Evolutionary conservation across 2,113 vertebrate genomes (phyloP).

Genomic region (Elachura formosa): DNA sequence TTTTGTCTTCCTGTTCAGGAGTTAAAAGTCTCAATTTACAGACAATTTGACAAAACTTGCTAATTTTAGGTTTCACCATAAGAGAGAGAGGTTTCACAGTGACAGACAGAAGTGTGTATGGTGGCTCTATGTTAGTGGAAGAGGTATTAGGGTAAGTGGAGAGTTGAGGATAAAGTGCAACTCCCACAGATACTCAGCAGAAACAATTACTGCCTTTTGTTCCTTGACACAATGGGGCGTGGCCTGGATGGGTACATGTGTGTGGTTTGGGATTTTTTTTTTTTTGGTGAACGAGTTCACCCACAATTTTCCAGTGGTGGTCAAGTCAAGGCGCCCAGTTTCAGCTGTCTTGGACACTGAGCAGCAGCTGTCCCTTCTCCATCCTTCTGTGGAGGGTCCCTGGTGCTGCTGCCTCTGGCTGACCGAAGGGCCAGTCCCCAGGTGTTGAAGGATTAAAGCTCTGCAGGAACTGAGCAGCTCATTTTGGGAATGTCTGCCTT

Average conservation of each 20-base stretch:
- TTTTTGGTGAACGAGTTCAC: background rate
- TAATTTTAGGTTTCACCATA: background rate
- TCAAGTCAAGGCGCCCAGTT: background rate
- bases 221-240: background rate
- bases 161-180: background rate
- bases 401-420: background rate
- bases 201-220: background rate
- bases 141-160: background rate
- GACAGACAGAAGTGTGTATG: background rate
- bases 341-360: background rate
- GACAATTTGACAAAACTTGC: background rate
- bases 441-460: background rate
- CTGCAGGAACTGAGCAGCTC: background rate
- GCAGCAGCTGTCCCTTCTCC: background rate
- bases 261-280: background rate
- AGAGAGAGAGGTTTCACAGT: background rate
- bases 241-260: background rate
- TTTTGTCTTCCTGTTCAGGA: background rate
- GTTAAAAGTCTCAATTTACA: background rate
- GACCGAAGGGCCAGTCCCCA: background rate
- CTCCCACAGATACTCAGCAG: background rate
- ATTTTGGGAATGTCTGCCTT: background rate
- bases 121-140: fast-evolving
- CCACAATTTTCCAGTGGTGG: background rate
- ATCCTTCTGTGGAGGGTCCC: background rate